phyloP scores from a whole-genome alignment of 2,113 vertebrate species.

The Piliocolobus tephrosceles region DNA sequence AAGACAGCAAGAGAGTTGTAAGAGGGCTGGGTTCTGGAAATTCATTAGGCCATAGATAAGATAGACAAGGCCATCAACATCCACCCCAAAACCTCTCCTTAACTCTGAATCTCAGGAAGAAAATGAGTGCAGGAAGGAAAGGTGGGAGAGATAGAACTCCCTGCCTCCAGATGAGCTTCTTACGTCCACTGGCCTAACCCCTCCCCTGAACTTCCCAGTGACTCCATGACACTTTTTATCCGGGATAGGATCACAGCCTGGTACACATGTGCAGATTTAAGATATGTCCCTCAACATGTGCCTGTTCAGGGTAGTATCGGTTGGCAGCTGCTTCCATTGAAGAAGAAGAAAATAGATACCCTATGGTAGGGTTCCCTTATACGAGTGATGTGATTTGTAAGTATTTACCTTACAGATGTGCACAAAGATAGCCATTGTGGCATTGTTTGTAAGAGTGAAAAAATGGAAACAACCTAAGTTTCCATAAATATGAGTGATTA shows the following conservation, averaged over 20 bases:
- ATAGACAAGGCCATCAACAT: not conserved
- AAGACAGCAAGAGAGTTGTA: too few species aligned
- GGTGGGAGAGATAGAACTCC: not conserved
- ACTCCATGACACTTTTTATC: not conserved
- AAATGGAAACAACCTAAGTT: not conserved
- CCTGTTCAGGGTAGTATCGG: not conserved
- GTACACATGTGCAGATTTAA: not conserved
- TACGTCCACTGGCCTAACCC: not conserved
- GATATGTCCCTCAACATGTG: not conserved
- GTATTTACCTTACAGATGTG: not conserved
- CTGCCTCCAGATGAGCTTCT: not conserved
- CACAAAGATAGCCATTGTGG: not conserved
- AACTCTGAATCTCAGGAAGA: not conserved
- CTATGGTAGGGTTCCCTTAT: not conserved
- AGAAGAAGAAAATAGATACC: not conserved
- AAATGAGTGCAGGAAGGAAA: not conserved
- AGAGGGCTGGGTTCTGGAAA: too few species aligned
- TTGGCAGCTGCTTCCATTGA: not conserved
- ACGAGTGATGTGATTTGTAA: not conserved
- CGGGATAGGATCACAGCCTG: not conserved
- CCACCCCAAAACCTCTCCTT: not conserved
- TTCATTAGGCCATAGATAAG: not conserved
- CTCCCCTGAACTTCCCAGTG: not conserved
- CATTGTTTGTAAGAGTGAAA: not conserved
- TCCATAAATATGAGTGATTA: not conserved